Evolutionary conservation across 2,113 vertebrate species (phyloP).

Genomic region (Otocyon megalotis): DNA sequence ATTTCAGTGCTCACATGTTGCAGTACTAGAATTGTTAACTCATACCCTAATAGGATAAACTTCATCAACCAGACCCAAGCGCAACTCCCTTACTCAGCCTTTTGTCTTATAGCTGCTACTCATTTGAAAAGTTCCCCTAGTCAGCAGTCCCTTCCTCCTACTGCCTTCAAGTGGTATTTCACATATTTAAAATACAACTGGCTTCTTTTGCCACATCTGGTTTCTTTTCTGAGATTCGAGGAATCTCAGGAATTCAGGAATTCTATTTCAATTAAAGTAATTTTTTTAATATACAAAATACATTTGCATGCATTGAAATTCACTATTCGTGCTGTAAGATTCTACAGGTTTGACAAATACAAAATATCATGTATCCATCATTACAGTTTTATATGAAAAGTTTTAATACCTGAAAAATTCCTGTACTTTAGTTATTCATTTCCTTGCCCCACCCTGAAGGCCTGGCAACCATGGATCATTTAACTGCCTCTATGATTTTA

Average conservation of each 20-base stretch:
- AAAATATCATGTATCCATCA: neutral
- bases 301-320: neutral
- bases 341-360: neutral
- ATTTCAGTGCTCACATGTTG: neutral
- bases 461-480: neutral
- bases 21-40: neutral
- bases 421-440: neutral
- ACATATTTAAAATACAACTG: neutral
- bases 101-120: neutral
- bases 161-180: neutral
- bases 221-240: neutral
- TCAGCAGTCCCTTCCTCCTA: neutral
- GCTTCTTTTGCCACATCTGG: neutral
- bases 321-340: neutral
- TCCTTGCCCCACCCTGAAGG: neutral
- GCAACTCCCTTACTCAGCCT: neutral
- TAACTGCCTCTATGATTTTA: neutral
- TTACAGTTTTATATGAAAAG: neutral
- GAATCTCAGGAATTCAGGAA: too few species aligned
- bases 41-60: neutral
- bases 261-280: neutral
- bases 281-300: neutral
- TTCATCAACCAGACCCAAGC: neutral
- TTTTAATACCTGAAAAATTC: neutral
- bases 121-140: neutral